A percentile compares a stretch with the other conserved stretches of the same genome.
phyloP scores from a whole-genome alignment of 2,797 vertebrate genomes.

The Champsocephalus gunnari region DNA sequence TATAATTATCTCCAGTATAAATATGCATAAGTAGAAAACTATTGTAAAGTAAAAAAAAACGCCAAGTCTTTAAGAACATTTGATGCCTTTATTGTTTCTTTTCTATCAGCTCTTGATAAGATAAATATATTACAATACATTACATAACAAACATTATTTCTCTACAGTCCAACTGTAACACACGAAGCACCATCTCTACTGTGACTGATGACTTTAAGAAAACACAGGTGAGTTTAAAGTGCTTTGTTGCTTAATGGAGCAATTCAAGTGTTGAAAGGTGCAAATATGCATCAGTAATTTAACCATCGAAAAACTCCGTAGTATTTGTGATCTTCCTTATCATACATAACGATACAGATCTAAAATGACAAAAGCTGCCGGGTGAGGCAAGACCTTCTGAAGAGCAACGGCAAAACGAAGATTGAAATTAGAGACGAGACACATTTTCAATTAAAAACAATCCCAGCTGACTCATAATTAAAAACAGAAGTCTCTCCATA shows the following conservation, averaged over 20 bases:
- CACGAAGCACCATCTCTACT: neutral
- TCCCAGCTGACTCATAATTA: slow-evolving; percentile 27
- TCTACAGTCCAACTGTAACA: slow-evolving; percentile 36
- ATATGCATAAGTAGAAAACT: neutral
- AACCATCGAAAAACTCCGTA: neutral
- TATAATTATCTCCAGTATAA: too few species aligned
- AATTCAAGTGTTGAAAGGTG: slow-evolving; percentile 19
- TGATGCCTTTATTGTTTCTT: slow-evolving; percentile 63
- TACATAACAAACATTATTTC: slow-evolving; percentile 46
- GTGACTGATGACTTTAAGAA: slow-evolving; percentile 1
- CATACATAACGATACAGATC: neutral
- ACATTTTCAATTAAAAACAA: neutral
- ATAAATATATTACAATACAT: slow-evolving; percentile 45
- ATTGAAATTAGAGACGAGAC: slow-evolving; percentile 16
- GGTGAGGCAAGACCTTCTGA: slow-evolving; percentile 12
- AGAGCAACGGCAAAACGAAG: slow-evolving; percentile 19
- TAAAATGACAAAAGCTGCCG: slow-evolving; percentile 21
- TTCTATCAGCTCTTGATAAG: slow-evolving; percentile 16
- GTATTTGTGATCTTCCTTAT: neutral
- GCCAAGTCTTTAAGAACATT: slow-evolving; percentile 27
- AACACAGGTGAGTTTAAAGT: slow-evolving; percentile 26
- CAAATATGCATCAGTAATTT: neutral
- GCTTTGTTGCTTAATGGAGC: slow-evolving; percentile 28
- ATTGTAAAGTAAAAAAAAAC: neutral
- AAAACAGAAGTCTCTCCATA: neutral